phyloP scores from a whole-genome alignment of 2,888 invertebrate genomes.

The Cistogaster globosa region DNA sequence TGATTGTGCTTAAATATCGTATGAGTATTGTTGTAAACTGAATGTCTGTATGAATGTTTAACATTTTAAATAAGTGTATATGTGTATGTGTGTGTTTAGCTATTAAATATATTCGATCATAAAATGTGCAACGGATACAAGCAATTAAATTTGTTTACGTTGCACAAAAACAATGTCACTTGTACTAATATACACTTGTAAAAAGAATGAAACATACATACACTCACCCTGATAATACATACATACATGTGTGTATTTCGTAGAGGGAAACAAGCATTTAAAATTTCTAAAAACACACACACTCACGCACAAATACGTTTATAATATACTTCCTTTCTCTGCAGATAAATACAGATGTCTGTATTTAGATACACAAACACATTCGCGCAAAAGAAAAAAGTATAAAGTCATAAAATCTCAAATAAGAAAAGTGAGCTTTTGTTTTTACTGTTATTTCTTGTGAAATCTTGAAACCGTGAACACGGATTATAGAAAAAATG shows the following conservation, averaged over 20 bases:
- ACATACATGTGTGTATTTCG: neutral
- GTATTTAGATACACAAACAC: neutral
- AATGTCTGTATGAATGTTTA: neutral
- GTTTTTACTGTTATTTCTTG: neutral
- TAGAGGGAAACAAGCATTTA: constrained; percentile 69
- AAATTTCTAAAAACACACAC: constrained; percentile 31
- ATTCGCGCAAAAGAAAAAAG: constrained; percentile 14
- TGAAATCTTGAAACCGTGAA: neutral
- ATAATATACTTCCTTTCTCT: constrained; percentile 11
- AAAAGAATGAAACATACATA: neutral
- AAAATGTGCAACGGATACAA: constrained; percentile 74
- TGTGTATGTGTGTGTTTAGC: constrained; percentile 45
- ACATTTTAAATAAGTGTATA: no score
- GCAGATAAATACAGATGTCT: constrained; percentile 46
- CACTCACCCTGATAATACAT: neutral
- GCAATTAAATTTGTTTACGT: constrained; percentile 74
- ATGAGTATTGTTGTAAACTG: constrained; percentile 24
- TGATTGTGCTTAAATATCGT: constrained; percentile 51
- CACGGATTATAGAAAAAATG: constrained; percentile 7
- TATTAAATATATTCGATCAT: constrained; percentile 73
- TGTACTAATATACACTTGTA: constrained; percentile 14
- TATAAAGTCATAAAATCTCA: constrained; percentile 55
- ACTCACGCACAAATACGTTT: constrained; percentile 1
- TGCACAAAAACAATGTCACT: constrained; percentile 67
- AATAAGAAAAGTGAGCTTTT: constrained; percentile 22